Conservation (phyloP, 2,797 vertebrate species). For the Thaleichthys pacificus region DNA sequence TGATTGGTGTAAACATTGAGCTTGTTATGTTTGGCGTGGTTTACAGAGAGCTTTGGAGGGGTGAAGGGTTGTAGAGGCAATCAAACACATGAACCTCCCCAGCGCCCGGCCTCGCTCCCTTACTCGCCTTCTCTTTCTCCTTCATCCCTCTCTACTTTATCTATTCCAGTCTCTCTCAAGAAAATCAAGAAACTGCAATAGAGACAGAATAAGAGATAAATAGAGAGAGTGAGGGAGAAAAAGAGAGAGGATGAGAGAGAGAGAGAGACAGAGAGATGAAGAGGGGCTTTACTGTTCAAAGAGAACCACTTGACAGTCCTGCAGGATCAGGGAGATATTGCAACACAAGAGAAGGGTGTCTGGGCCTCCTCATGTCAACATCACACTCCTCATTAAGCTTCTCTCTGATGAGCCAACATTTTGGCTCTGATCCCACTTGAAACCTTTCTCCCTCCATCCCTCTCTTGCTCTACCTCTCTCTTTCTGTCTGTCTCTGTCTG, state of each 20-base stretch:
- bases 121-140: not conserved
- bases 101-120: not conserved
- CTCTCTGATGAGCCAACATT: not conserved
- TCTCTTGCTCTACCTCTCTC: not conserved
- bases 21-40: too few species aligned
- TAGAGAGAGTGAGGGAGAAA: not conserved
- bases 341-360: not conserved
- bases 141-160: not conserved
- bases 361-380: slow-evolving; percentile 4
- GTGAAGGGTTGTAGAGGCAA: too few species aligned
- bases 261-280: not conserved
- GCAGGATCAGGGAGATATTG: not conserved
- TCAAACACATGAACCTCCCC: too few species aligned
- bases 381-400: slow-evolving; percentile 1
- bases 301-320: not conserved
- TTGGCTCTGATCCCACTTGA: not conserved
- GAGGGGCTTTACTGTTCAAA: not conserved
- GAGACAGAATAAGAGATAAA: slow-evolving; percentile 1
- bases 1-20: too few species aligned
- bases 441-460: not conserved
- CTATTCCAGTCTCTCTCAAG: not conserved
- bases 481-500: not conserved
- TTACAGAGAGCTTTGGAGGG: too few species aligned
- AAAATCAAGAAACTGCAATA: not conserved
- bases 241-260: not conserved